Evolutionary conservation across 1,140 invertebrate species (phyloP), one percentile per base, ranked within the genome.

Genomic region (Steinernema khuongi): DNA sequence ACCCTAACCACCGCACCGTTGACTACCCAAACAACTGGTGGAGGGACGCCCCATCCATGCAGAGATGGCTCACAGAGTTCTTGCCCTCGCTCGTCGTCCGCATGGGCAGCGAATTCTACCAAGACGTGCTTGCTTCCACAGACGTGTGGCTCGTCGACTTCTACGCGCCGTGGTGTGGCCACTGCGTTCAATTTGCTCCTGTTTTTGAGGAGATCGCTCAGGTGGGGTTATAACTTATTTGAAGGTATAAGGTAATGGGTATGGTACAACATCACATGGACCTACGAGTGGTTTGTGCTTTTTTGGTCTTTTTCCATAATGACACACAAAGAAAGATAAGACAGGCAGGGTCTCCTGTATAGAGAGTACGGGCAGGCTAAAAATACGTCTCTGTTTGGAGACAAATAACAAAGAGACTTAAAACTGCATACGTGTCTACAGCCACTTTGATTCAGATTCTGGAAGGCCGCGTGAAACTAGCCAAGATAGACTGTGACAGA

Each of bases 141-240:
- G 94, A 97, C 80, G 89, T 95, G 86, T 97, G 94, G 93, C 84
- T 99, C 68, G 93, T 99, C 1, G 94, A 97, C 86, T 98, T 98
- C 88, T 97, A 91, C 87, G 96, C 96, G 18, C 96, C 96, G 0
- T 84, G 83, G 83, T 84, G 83, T 74, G 77, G 75, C 2, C 84
- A 85, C 74, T 84, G 83, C 70, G 68, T 81, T 22, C 77, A 82
- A 66, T 84, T 84, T 75, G 83, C 84, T 1, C 83, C 83, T 0
- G 68, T 79, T 28, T 84, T 78, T 68, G 84, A 84, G 44, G 70
- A 81, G 75, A 44, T 83, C 28, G 81, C 83, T 0, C 79, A 80
- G 75, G 83, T 84, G 18, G 17, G 26, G 30, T 26, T 0, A 29
- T n/a, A 18, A 18, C 71, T 79, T 50, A 44, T 75, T 75, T n/a